Evolutionary conservation across 2,797 vertebrate genomes (phyloP).

Genomic region (Chaenodraco wilsoni): DNA sequence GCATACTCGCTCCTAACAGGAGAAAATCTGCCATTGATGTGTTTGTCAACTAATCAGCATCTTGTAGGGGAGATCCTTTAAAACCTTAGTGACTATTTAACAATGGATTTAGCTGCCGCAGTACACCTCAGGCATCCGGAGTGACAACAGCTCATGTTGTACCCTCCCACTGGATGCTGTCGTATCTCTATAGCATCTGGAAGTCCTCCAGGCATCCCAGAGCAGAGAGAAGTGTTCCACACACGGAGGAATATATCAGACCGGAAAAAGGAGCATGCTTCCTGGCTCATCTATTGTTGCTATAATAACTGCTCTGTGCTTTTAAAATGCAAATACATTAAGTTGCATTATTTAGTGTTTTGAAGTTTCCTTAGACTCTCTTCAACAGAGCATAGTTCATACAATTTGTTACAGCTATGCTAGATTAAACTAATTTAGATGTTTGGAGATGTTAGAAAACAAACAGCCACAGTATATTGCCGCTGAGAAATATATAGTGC

Average conservation of each 20-base stretch:
- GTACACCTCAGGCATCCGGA: neutral
- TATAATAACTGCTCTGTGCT: neutral
- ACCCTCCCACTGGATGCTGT: slow-evolving; percentile 7
- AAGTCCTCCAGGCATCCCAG: slow-evolving; percentile 23
- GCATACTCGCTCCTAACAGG: slow-evolving; percentile 1
- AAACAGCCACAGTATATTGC: too few species aligned
- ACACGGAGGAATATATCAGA: neutral
- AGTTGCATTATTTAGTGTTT: slow-evolving; percentile 8
- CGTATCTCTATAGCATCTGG: slow-evolving; percentile 17
- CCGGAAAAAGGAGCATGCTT: neutral
- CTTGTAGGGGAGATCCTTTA: neutral
- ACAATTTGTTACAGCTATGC: neutral
- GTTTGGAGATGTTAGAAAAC: neutral
- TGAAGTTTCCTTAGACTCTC: neutral
- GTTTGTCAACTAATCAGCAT: neutral
- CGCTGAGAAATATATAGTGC: neutral
- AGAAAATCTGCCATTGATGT: neutral
- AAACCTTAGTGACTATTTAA: neutral
- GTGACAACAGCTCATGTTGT: slow-evolving; percentile 22
- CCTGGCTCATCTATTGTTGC: neutral
- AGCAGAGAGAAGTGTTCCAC: neutral
- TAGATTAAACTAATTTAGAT: neutral
- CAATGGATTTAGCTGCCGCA: neutral
- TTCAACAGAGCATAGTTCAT: neutral
- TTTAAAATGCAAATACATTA: slow-evolving; percentile 20